Evolutionary conservation across 2,797 vertebrate species (phyloP).

Genomic region (Anolis apletophallus): DNA sequence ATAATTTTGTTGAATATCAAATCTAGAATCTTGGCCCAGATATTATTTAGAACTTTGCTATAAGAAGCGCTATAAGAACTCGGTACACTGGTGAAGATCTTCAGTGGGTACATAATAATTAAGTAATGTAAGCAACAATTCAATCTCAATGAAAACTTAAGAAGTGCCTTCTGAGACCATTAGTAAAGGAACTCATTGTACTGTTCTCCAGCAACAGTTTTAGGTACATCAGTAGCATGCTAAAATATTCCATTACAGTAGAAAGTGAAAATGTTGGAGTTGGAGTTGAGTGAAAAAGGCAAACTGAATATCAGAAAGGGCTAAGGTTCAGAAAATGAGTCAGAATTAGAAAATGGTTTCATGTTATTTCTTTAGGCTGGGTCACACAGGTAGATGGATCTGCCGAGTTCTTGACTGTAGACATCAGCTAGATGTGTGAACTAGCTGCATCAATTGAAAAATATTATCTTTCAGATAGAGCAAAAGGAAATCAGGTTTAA

Average conservation of each 20-base stretch:
- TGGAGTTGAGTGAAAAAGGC: neutral
- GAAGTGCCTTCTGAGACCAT: neutral
- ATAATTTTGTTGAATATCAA: too few relatives aligned
- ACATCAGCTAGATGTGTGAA: neutral
- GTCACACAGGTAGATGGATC: neutral
- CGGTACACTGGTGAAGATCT: neutral
- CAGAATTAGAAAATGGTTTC: neutral
- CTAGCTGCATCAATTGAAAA: neutral
- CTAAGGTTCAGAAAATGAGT: neutral
- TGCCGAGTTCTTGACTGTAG: neutral
- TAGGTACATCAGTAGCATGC: neutral
- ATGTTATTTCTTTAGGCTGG: neutral
- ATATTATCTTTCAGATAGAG: neutral
- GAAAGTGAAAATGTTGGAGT: neutral
- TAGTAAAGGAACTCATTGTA: neutral
- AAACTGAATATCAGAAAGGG: slow-evolving; percentile 1
- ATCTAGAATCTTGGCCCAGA: neutral
- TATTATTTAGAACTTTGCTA: slow-evolving; percentile 3
- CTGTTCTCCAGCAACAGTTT: neutral
- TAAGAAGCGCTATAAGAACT: slow-evolving; percentile 12
- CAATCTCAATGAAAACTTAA: neutral
- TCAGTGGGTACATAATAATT: neutral
- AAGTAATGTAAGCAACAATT: neutral
- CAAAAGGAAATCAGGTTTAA: neutral
- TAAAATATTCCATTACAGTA: neutral